Evolutionary conservation across 2,797 vertebrate genomes (phyloP), one percentile per base, ranked within the genome.

Genomic region (Hippoglossus hippoglossus): DNA sequence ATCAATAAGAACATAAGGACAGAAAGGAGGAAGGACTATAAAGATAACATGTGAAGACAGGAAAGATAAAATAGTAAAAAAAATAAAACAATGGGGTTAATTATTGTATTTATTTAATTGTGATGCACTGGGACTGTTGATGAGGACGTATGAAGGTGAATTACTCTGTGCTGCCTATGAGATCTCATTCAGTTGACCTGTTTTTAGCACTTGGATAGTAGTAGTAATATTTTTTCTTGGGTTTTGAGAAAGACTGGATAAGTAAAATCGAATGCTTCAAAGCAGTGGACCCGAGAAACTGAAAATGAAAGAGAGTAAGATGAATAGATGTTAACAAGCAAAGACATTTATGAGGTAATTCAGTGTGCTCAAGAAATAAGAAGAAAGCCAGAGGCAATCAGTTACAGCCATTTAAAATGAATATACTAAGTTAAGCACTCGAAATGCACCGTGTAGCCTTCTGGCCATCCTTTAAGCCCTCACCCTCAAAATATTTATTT

Each of bases 1-100:
- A 83, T 86, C 79, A 67, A 66, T 82, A 59, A 25, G 31, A 50
- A 71, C 13, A 47, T 22, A 52, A 55, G 41, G 41, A 44, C 34
- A 73, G 46, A 66, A 19, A 44, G 15, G 47, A 60, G 26, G 51
- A 62, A 54, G 24, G 75, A 58, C 36, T 22, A 52, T 0, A 21
- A 21, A 64, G 41, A 73, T 12, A 6, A 50, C 54, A 49, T 61
- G 15, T 58, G 47, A 54, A n/a, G 25, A 46, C n/a, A 44, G 24
- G 63, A 46, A 16, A 8, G 26, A 61, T 41, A 26, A 41, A 65
- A 55, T 36, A 18, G 19, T 15, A 44, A 39, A 28, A 39, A 28
- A 63, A 63, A 67, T 26, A 46, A 4, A 36, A 36, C 34, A 36
- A 36, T 50, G 12, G 3, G 15, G 15, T 67, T 5, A 70, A 47